Conservation (phyloP, 2,888 invertebrate genomes). For the Drosophila maculinotata region DNA sequence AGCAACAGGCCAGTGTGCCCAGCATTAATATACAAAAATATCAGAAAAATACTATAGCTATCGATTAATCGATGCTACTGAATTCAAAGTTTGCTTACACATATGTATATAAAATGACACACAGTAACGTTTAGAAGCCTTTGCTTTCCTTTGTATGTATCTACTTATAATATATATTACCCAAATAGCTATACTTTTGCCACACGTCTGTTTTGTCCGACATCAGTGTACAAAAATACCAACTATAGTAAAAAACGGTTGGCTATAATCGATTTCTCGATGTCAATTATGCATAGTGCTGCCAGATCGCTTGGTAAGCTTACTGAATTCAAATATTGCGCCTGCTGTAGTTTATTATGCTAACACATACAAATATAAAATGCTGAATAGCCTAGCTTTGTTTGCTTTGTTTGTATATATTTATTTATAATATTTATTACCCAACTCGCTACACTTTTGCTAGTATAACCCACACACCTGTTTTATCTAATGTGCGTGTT, state of each 20-base stretch:
- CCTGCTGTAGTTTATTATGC: neutral
- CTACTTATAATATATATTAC: no score
- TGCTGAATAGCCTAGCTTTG: no score
- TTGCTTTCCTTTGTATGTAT: no score
- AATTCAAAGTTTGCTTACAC: no score
- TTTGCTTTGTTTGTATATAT: neutral
- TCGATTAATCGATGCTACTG: slow-evolving; percentile 8
- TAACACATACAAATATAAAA: neutral
- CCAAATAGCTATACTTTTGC: no score
- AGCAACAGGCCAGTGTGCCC: slow-evolving; percentile 39
- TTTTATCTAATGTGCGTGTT: slow-evolving; percentile 50
- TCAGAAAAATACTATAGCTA: no score
- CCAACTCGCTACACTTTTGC: neutral
- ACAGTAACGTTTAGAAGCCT: no score
- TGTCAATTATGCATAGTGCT: neutral
- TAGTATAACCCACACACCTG: slow-evolving; percentile 1
- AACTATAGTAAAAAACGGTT: neutral
- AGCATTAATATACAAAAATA: neutral
- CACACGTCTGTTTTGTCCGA: no score
- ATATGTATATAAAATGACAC: no score
- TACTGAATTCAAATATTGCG: slow-evolving; percentile 5
- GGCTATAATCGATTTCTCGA: neutral
- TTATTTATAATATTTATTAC: neutral
- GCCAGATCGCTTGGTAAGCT: slow-evolving; percentile 1
- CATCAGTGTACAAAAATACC: slow-evolving; percentile 1